Evolutionary conservation across 2,797 vertebrate species (phyloP), one percentile per base, ranked within the genome.

Genomic region (Acrossocheilus wenchowensis): DNA sequence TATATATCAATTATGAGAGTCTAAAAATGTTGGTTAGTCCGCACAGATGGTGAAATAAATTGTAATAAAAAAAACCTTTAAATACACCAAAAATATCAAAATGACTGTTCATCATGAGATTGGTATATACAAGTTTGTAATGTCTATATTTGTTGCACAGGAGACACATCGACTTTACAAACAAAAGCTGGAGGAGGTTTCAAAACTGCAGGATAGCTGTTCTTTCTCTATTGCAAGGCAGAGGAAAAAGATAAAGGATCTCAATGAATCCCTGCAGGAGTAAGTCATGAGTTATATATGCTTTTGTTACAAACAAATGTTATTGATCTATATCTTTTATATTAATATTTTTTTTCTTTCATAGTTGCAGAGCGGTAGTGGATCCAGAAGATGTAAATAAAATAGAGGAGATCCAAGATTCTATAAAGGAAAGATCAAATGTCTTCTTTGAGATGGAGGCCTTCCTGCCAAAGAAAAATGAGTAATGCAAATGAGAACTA

Each of bases 361-460:
- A 50, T 87, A 99, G 98, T 93, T 97, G 96, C 95, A 97, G 94
- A 92, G 62, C 86, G 23, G 91, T 92, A 0, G 85, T 89, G 0
- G 92, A 88, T 11, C 86, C 93, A 0, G 96, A 95, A 17, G 93
- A 96, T 1, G 0, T 89, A 6, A 84, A 81, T 0, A 87, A 94
- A 14, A 91, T 96, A 0, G 88, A 93, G 21, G 95, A 95, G 80
- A 96, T 98, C 1, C 89, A 96, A 90, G 94, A 93, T 82, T 94
- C 95, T 68, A 97, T 99, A 43, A 97, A 95, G 87, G 96, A 97
- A 71, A 93, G 96, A 87, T 93, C 93, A 12, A 93, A 95, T 0
- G 89, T 95, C 5, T 99, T 99, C 94, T 97, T 96, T 2, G 98
- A 99, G 91, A 99, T 99, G 98, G 98, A 99, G 89, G 96, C 97